Conservation (phyloP, 2,888 invertebrate genomes). For the Muscina levida region DNA sequence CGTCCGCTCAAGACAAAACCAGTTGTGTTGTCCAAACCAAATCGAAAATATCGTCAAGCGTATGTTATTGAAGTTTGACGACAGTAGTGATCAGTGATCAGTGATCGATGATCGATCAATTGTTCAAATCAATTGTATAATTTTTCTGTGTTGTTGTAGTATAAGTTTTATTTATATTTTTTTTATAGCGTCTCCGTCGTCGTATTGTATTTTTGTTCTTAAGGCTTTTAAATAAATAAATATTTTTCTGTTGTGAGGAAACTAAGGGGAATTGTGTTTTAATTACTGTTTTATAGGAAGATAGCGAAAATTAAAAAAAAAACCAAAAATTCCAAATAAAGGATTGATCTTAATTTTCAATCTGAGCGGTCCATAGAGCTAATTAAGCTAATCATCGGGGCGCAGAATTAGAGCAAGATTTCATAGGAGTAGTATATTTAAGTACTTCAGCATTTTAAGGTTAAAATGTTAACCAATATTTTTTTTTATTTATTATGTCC, state of each 20-base stretch:
- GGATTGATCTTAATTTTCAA: no score
- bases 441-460: no score
- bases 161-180: slow-evolving; percentile 38
- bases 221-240: slow-evolving; percentile 31
- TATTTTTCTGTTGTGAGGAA: no score
- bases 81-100: background rate
- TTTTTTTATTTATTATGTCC: no score
- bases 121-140: slow-evolving; percentile 16
- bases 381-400: no score
- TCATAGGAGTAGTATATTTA: no score
- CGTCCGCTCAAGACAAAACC: slow-evolving; percentile 69
- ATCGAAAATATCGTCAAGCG: slow-evolving; percentile 75
- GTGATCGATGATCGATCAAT: background rate
- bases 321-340: no score
- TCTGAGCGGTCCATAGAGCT: no score
- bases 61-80: slow-evolving; percentile 70
- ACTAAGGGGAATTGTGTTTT: no score
- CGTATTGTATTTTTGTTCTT: slow-evolving; percentile 30
- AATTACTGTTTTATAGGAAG: slow-evolving; percentile 13
- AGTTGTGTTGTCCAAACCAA: slow-evolving; percentile 68
- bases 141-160: background rate
- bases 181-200: background rate
- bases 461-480: no score
- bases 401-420: no score
- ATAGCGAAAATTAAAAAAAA: no score